These are phyloP conservation scores for Pogonomyrmex barbatus DNA, from an alignment of 1,140 invertebrate species.

Conservation along the genomic window DNA sequence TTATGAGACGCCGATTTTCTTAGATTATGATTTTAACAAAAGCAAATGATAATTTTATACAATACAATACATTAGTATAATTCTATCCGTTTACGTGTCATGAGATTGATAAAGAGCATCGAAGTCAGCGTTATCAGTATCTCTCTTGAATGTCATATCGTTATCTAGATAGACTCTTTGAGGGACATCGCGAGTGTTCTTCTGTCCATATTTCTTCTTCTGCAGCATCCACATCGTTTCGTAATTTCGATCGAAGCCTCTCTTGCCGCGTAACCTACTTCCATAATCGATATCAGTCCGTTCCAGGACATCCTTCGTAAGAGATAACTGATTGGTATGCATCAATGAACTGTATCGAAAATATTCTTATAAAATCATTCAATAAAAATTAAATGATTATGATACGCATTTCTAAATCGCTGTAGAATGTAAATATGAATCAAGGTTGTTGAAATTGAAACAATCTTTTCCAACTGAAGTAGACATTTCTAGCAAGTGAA, in stretches of 20 bases:
- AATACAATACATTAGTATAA: neutral
- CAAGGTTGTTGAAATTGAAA: neutral
- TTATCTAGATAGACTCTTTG: constrained; percentile 35
- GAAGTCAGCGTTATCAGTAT: neutral
- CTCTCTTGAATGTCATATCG: constrained; percentile 28
- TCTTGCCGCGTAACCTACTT: constrained; percentile 63
- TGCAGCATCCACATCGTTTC: constrained; percentile 14
- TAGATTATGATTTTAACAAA: neutral
- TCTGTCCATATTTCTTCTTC: constrained; percentile 40
- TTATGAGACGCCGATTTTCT: neutral
- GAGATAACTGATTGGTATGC: constrained; percentile 5
- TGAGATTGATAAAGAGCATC: neutral
- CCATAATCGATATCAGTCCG: constrained; percentile 19
- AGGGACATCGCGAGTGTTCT: neutral
- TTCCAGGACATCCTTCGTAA: neutral
- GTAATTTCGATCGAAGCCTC: constrained; percentile 54
- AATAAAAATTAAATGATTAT: constrained; percentile 36
- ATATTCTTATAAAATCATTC: constrained; percentile 44
- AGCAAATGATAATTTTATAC: neutral
- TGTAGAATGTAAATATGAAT: constrained; percentile 23
- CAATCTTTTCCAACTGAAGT: constrained; percentile 13
- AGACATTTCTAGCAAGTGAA: neutral
- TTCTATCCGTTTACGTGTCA: constrained; percentile 23
- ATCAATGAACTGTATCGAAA: constrained; percentile 30
- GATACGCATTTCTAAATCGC: constrained; percentile 30